Conservation (phyloP, 2,888 invertebrate species). For the Poecilobothrus nobilitatus region DNA sequence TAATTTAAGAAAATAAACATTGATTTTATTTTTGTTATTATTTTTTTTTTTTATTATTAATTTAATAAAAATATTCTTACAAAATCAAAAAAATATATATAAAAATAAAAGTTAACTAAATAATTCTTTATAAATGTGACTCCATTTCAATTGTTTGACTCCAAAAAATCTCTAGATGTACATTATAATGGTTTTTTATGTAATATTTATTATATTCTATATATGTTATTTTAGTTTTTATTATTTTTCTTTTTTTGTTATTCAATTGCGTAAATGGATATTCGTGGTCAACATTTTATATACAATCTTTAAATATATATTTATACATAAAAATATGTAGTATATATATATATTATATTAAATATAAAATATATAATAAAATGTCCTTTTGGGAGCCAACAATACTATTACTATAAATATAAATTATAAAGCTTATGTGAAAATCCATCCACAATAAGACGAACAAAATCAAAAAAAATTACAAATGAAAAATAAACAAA, state of each 20-base stretch:
- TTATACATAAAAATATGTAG: too few species aligned
- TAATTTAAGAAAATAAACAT: too few species aligned
- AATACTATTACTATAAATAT: background rate
- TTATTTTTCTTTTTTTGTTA: background rate
- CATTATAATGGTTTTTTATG: constrained; percentile 4
- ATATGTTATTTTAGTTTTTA: background rate
- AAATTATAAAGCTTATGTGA: background rate
- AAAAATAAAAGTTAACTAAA: too few species aligned
- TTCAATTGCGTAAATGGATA: constrained; percentile 9
- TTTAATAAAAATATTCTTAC: too few species aligned
- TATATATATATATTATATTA: too few species aligned
- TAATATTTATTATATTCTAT: background rate
- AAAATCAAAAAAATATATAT: too few species aligned
- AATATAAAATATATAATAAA: background rate
- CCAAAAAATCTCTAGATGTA: background rate
- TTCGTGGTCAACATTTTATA: background rate
- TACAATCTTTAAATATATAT: background rate
- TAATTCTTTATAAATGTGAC: too few species aligned
- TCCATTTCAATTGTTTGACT: too few species aligned
- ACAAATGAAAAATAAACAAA: background rate
- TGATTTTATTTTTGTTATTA: too few species aligned
- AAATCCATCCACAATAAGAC: too few species aligned
- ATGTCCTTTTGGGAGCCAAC: constrained; percentile 1
- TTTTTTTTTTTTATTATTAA: too few species aligned
- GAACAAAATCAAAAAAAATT: background rate